Evolutionary conservation across 2,113 vertebrate genomes (phyloP), one percentile per base, ranked within the genome.

Genomic region (Brachirus orientalis): DNA sequence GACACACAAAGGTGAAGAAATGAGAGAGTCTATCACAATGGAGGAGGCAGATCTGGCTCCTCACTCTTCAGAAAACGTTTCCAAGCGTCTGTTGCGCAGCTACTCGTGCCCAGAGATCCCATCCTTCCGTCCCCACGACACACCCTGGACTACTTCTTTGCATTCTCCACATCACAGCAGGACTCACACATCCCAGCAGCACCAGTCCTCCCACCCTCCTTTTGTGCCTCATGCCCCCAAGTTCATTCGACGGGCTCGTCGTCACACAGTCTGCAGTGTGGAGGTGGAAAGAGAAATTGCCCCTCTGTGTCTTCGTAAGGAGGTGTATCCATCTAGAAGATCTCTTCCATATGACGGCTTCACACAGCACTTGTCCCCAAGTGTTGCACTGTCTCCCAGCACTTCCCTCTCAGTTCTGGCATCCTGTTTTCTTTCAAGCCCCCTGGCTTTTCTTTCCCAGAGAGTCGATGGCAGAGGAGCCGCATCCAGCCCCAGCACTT

Each of bases 291-390:
- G 86, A 54, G 87, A 93, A 75, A 88, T 92, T 0, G 88, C 88
- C 9, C 92, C 94, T 1, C 5, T 94, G 73, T 97, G 96, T 75
- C 93, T 97, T 17, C 94, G 95, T 20, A 97, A 97, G 85, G 96
- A 97, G 82, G 94, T 95, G 77, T 95, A 94, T 78, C 96, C 95
- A 2, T 85, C 90, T 41, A 73, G 91, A 13, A 90, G 92, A 55
- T 77, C 82, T 4, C 44, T 80, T 44, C 45, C 69, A 3, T 77
- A 80, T 11, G 86, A 91, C 59, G 9, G 43, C n/a, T 7, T 65
- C 10, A 10, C 75, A 6, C 51, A 63, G 11, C 83, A 74, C 63
- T 53, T 67, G 10, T 63, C 74, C 46, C 73, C 75, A 1, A 51
- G 17, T 13, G 19, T 69, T 53, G 47, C 88, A 51, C 70, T 85